A percentile compares a stretch with the other conserved stretches of the same genome.
phyloP scores from a whole-genome alignment of 2,113 vertebrate species.

The Lontra canadensis region DNA sequence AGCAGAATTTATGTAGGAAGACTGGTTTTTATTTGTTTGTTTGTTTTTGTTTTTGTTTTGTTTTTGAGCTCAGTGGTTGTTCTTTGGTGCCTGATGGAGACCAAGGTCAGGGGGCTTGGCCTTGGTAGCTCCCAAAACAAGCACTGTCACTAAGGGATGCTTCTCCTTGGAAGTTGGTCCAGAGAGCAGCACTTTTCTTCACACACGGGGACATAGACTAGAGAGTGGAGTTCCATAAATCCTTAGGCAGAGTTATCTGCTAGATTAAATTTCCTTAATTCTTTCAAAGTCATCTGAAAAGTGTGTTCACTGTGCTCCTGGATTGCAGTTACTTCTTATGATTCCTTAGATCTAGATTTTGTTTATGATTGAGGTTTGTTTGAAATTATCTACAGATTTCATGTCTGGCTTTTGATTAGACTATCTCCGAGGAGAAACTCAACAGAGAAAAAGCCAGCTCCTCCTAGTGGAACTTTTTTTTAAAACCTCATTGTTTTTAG shows the following conservation, averaged over 20 bases:
- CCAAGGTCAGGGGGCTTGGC: background rate
- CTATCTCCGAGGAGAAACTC: background rate
- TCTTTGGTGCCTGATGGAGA: background rate
- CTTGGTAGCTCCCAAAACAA: background rate
- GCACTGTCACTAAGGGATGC: background rate
- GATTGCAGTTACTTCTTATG: background rate
- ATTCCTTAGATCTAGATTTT: background rate
- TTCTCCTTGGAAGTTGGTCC: background rate
- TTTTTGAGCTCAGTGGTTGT: background rate
- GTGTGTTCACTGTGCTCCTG: background rate
- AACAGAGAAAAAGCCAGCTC: conserved; percentile 56
- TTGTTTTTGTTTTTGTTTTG: background rate
- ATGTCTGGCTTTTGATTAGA: conserved; percentile 51
- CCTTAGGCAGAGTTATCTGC: background rate
- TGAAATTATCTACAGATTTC: conserved; percentile 52
- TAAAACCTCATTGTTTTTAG: conserved; percentile 37
- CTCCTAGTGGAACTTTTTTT: conserved; percentile 58
- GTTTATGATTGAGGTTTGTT: conserved; percentile 49
- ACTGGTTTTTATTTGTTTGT: background rate
- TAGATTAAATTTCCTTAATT: background rate
- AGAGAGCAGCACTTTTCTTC: background rate
- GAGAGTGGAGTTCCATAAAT: background rate
- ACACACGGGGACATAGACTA: background rate
- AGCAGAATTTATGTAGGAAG: background rate
- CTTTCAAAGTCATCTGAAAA: background rate